A percentile compares a stretch with the other conserved stretches of the same genome.
Evolutionary conservation across 2,888 invertebrate genomes (phyloP).

Genomic region (Chloroclystis v-ata): DNA sequence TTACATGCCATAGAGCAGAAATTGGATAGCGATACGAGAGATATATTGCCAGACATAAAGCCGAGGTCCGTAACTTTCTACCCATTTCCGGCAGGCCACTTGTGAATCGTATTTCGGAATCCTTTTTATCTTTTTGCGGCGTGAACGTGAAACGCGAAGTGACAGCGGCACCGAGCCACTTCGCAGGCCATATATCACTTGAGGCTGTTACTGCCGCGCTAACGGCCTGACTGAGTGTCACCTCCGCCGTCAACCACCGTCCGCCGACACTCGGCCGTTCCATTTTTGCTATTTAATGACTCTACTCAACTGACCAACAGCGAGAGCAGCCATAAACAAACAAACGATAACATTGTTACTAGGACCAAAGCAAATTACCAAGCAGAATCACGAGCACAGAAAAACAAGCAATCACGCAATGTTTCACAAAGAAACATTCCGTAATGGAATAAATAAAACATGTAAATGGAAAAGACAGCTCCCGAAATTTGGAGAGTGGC

Average conservation of each 20-base stretch:
- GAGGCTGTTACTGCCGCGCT: constrained; percentile 65
- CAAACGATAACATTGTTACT: neutral
- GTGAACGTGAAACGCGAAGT: constrained; percentile 64
- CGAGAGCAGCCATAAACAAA: neutral
- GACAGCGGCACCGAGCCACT: constrained; percentile 74
- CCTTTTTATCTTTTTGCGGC: constrained; percentile 75
- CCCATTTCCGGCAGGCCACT: constrained; percentile 75
- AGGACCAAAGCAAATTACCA: neutral
- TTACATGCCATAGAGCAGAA: constrained; percentile 74
- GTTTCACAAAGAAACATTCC: neutral
- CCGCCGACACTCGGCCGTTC: constrained; percentile 40
- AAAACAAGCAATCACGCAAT: constrained; percentile 6
- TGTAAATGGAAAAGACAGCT: constrained; percentile 14
- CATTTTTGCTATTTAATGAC: constrained; percentile 46
- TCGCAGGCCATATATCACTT: constrained; percentile 75
- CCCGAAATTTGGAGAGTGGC: constrained; percentile 17
- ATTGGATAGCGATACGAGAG: constrained; percentile 74
- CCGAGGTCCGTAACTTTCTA: constrained; percentile 70
- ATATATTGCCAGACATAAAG: constrained; percentile 74
- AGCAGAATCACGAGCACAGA: neutral
- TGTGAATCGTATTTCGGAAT: constrained; percentile 74
- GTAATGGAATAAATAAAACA: constrained; percentile 12
- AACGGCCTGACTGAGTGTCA: constrained; percentile 67
- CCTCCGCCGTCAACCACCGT: constrained; percentile 56
- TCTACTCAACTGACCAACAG: neutral